Evolutionary conservation across 2,888 invertebrate genomes (phyloP).

Genomic region (Steinernema carpocapsae): DNA sequence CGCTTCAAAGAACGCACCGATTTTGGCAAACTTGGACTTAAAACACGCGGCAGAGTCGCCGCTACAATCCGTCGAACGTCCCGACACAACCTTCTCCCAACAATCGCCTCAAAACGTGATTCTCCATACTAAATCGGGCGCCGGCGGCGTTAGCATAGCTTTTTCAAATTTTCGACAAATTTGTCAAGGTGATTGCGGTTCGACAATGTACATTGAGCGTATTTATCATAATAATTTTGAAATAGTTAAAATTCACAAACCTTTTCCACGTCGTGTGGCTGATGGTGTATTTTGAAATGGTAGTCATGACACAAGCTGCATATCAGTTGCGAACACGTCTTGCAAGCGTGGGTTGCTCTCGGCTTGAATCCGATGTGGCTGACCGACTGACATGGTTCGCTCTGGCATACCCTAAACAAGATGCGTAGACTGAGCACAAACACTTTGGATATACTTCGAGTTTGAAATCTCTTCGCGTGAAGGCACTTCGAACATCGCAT

Average conservation of each 20-base stretch:
- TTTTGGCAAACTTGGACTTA: too few species aligned
- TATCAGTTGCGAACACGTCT: background rate
- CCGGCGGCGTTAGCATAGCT: too few species aligned
- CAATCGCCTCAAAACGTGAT: too few species aligned
- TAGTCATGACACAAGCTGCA: constrained; percentile 11
- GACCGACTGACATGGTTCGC: background rate
- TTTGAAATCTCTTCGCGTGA: background rate
- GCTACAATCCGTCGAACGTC: too few species aligned
- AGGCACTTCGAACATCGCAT: constrained; percentile 11
- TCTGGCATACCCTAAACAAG: constrained; percentile 10
- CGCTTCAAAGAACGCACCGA: too few species aligned
- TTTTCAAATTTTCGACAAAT: too few species aligned
- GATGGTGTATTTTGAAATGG: background rate
- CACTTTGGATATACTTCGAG: background rate
- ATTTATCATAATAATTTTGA: background rate
- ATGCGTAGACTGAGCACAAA: background rate
- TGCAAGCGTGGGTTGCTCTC: background rate
- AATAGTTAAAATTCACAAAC: background rate
- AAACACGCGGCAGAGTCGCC: too few species aligned
- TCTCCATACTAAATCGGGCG: too few species aligned
- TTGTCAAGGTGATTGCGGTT: background rate
- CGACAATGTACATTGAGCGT: background rate
- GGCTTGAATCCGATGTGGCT: background rate
- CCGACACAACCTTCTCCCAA: too few species aligned
- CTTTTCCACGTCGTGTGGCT: background rate